Conservation (phyloP, 2,113 vertebrate genomes). For the Rhinolophus sinicus region DNA sequence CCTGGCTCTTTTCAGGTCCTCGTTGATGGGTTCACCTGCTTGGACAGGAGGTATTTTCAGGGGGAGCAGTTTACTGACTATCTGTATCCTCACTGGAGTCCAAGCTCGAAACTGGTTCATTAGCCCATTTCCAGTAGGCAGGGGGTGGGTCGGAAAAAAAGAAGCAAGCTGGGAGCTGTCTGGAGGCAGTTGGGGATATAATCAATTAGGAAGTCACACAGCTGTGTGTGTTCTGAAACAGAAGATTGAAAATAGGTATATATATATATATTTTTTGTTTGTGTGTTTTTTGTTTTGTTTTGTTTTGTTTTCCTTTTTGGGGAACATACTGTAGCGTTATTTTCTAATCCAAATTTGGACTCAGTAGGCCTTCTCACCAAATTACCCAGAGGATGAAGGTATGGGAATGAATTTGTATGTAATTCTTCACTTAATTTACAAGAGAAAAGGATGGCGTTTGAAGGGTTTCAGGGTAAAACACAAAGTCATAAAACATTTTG, state of each 20-base stretch:
- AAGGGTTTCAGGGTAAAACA: not conserved
- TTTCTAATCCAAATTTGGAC: constrained; percentile 48
- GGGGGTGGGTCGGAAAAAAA: not conserved
- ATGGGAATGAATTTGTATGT: not conserved
- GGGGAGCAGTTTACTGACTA: not conserved
- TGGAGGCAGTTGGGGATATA: not conserved
- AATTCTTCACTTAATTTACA: not conserved
- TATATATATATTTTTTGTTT: too few species aligned
- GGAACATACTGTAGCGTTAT: constrained; percentile 45
- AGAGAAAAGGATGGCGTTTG: not conserved
- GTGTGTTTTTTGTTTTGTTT: too few species aligned
- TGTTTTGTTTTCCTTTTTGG: not conserved
- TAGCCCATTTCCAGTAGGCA: not conserved
- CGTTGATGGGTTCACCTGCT: too few species aligned
- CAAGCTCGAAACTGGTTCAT: not conserved
- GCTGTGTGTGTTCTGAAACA: constrained; percentile 48
- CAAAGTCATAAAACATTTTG: not conserved
- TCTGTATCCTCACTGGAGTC: not conserved
- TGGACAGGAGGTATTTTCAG: not conserved
- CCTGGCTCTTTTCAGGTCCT: not conserved
- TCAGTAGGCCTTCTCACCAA: constrained; percentile 18
- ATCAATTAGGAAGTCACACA: constrained; percentile 61
- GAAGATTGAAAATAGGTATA: constrained; percentile 34
- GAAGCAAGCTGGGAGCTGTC: not conserved
- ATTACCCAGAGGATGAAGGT: not conserved